Evolutionary conservation across 2,113 vertebrate genomes (phyloP).

Genomic region (Ctenomys sociabilis): DNA sequence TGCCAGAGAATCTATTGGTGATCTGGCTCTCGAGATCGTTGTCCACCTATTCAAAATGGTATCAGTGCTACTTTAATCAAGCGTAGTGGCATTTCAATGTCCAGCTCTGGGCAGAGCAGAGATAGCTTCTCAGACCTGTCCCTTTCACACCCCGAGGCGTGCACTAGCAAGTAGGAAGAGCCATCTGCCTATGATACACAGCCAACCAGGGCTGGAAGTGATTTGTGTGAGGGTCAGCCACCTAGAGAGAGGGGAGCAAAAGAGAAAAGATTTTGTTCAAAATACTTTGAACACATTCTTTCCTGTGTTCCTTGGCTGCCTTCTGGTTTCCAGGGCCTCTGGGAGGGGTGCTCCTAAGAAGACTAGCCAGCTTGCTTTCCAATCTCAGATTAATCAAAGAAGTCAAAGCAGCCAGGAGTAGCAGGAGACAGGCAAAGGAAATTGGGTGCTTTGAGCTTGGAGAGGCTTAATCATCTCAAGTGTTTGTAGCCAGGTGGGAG

Average conservation of each 20-base stretch:
- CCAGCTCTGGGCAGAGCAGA: background rate
- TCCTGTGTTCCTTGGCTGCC: background rate
- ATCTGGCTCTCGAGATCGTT: slow-evolving; percentile 8
- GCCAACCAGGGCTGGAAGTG: background rate
- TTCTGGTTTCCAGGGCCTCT: background rate
- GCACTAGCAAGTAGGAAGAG: background rate
- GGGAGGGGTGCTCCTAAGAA: background rate
- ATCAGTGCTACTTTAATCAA: background rate
- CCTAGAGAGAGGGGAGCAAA: background rate
- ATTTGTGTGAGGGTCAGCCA: background rate
- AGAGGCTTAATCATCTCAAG: slow-evolving; percentile 64
- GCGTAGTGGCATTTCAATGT: background rate
- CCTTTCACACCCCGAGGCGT: background rate
- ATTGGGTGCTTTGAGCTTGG: background rate
- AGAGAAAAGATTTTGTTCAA: background rate
- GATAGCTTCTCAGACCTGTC: background rate
- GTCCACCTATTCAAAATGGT: background rate
- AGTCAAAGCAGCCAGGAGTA: background rate
- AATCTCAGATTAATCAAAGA: slow-evolving; percentile 18
- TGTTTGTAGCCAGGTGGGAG: slow-evolving; percentile 25
- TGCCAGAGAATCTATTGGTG: background rate
- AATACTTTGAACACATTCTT: background rate
- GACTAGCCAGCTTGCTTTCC: background rate
- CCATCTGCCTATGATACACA: background rate
- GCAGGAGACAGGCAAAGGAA: background rate